Evolutionary conservation across 1,140 invertebrate genomes (phyloP).

Genomic region (Helicoverpa zea): DNA sequence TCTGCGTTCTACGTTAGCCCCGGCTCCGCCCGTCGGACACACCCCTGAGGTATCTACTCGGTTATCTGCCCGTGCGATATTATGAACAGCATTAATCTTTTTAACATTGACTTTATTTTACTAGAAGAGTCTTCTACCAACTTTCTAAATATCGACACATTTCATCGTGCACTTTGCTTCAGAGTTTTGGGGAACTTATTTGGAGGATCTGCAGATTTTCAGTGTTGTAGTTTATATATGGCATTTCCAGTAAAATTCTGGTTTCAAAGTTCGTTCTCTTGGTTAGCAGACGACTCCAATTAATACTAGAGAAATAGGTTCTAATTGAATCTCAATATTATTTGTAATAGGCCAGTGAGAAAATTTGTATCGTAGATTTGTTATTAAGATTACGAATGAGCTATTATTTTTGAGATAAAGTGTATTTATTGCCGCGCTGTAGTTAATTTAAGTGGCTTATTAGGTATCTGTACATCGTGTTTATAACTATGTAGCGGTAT

Average conservation of each 20-base stretch:
- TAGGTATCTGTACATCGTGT: background rate
- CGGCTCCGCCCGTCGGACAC: slow-evolving; percentile 63
- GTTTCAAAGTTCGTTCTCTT: background rate
- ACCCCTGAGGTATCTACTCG: slow-evolving; percentile 62
- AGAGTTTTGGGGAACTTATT: background rate
- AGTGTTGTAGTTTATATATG: background rate
- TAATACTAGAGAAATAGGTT: slow-evolving; percentile 56
- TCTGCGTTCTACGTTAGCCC: slow-evolving; percentile 59
- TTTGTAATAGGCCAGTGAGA: slow-evolving; percentile 65
- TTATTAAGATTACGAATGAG: slow-evolving; percentile 68
- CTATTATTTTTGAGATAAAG: slow-evolving; percentile 56
- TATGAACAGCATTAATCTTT: slow-evolving; percentile 63
- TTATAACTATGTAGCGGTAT: background rate
- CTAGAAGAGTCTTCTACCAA: slow-evolving; percentile 10
- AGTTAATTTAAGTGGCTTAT: slow-evolving; percentile 24
- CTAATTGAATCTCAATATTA: slow-evolving; percentile 67
- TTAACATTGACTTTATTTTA: slow-evolving; percentile 1
- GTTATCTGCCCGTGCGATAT: slow-evolving; percentile 62
- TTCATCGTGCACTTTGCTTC: background rate
- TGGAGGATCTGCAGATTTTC: background rate
- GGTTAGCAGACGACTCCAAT: slow-evolving; percentile 44
- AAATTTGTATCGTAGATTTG: slow-evolving; percentile 64
- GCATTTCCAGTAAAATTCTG: slow-evolving; percentile 9
- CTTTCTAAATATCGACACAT: background rate
- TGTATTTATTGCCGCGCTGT: slow-evolving; percentile 42